Evolutionary conservation across 2,888 invertebrate species (phyloP).

Genomic region (Tricholauxania praeusta): DNA sequence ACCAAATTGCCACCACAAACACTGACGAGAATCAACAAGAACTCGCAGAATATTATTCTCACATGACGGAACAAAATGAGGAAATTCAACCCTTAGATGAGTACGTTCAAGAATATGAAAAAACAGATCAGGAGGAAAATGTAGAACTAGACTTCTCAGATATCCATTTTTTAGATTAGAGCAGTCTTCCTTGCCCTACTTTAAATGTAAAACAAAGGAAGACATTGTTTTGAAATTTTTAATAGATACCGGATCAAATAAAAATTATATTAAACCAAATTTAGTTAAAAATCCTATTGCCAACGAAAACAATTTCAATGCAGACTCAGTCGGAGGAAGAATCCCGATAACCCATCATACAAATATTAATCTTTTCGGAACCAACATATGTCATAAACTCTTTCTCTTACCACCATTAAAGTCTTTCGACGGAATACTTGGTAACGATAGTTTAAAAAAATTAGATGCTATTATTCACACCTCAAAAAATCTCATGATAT

Average conservation of each 20-base stretch:
- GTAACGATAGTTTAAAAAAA: conserved; percentile 20
- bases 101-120: too few relatives aligned
- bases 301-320: conserved; percentile 6
- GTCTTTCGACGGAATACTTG: background rate
- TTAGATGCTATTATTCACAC: conserved; percentile 10
- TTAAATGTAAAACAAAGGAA: conserved; percentile 10
- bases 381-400: background rate
- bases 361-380: background rate
- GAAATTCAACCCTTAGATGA: too few relatives aligned
- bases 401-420: background rate
- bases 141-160: background rate
- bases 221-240: background rate
- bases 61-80: too few relatives aligned
- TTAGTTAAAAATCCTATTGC: background rate
- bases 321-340: conserved; percentile 7
- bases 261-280: conserved; percentile 11
- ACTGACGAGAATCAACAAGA: too few relatives aligned
- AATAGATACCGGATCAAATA: conserved; percentile 15
- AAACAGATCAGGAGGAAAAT: background rate
- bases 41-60: too few relatives aligned
- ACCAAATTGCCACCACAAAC: too few relatives aligned
- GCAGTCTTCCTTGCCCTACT: conserved; percentile 7
- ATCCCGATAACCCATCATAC: conserved; percentile 16
- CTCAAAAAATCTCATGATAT: conserved; percentile 1
- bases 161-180: conserved; percentile 9